These are phyloP conservation scores for Pelosia muscerda DNA, from an alignment of 2,888 invertebrate genomes.

Conservation along the genomic window DNA sequence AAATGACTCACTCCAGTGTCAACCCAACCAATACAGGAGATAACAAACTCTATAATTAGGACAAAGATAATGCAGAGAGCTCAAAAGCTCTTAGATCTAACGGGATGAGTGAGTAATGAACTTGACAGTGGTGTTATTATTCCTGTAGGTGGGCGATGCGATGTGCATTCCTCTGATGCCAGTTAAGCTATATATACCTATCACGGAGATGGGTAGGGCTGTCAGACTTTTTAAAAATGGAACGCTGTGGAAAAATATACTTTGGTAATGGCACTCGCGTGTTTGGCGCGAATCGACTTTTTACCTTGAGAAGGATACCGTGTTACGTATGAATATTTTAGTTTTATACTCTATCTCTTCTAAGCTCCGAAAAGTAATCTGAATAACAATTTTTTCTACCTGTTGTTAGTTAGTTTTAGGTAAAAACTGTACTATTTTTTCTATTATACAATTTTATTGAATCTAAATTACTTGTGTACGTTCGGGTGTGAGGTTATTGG, in stretches of 20 bases:
- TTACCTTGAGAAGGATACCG: slow-evolving; percentile 3
- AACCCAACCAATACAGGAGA: slow-evolving; percentile 49
- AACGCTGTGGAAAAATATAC: slow-evolving; percentile 23
- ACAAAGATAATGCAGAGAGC: slow-evolving; percentile 44
- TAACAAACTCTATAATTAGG: slow-evolving; percentile 56
- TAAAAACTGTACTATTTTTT: neutral
- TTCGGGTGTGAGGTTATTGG: slow-evolving; percentile 33
- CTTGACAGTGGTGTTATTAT: slow-evolving; percentile 83
- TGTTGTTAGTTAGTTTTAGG: neutral
- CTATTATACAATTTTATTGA: slow-evolving; percentile 18
- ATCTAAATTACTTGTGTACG: neutral
- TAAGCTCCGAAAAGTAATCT: neutral
- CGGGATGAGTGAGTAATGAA: slow-evolving; percentile 75
- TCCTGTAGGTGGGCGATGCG: slow-evolving; percentile 71
- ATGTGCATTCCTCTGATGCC: slow-evolving; percentile 66
- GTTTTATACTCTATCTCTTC: neutral
- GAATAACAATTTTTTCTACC: slow-evolving; percentile 8
- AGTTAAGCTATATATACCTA: slow-evolving; percentile 67
- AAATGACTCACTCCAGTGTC: slow-evolving; percentile 56
- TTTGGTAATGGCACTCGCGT: slow-evolving; percentile 14
- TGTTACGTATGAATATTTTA: neutral
- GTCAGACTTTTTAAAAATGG: slow-evolving; percentile 41
- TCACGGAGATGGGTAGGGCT: slow-evolving; percentile 50
- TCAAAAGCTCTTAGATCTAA: slow-evolving; percentile 47
- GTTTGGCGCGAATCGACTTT: slow-evolving; percentile 15